A percentile compares a stretch with the other conserved stretches of the same genome.
phyloP scores from a whole-genome alignment of 2,888 invertebrate genomes.

The Drosophila nigricruria region DNA sequence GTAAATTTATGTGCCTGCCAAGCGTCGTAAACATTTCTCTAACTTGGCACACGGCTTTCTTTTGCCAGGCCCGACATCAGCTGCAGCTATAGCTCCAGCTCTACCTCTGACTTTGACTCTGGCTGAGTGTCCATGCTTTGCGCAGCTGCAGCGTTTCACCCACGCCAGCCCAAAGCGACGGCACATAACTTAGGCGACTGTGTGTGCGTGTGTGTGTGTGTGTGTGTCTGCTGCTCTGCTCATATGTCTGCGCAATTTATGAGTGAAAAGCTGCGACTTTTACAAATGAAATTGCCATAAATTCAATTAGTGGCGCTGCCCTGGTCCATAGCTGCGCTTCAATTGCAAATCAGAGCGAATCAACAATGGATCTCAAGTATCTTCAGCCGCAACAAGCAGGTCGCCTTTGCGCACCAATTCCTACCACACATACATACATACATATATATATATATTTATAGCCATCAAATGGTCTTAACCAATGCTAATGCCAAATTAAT shows the following conservation, averaged over 20 bases:
- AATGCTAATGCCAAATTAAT: slow-evolving; percentile 69
- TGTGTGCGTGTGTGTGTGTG: neutral
- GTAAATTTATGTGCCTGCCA: slow-evolving; percentile 80
- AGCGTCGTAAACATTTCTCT: slow-evolving; percentile 79
- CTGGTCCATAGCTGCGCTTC: slow-evolving; percentile 32
- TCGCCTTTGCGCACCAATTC: slow-evolving; percentile 70
- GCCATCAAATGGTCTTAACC: slow-evolving; percentile 21
- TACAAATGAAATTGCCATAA: slow-evolving; percentile 75
- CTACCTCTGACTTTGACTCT: slow-evolving; percentile 4
- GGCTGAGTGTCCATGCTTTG: slow-evolving; percentile 33
- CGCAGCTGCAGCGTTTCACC: slow-evolving; percentile 78
- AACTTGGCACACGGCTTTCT: slow-evolving; percentile 60
- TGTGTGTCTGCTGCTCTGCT: slow-evolving; percentile 8
- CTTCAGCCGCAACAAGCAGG: slow-evolving; percentile 46
- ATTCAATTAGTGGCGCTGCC: slow-evolving; percentile 70
- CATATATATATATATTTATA: neutral
- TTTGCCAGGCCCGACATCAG: slow-evolving; percentile 35
- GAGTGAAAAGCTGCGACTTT: slow-evolving; percentile 73
- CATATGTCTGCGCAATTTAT: slow-evolving; percentile 64
- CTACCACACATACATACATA: neutral
- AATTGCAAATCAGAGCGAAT: slow-evolving; percentile 75
- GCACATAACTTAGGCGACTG: slow-evolving; percentile 55
- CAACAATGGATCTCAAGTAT: slow-evolving; percentile 30
- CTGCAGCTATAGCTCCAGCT: slow-evolving; percentile 18
- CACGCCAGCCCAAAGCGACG: slow-evolving; percentile 70